A percentile compares a stretch with the other conserved stretches of the same genome.
phyloP scores from a whole-genome alignment of 2,888 invertebrate genomes.

The Adineta ricciae region DNA sequence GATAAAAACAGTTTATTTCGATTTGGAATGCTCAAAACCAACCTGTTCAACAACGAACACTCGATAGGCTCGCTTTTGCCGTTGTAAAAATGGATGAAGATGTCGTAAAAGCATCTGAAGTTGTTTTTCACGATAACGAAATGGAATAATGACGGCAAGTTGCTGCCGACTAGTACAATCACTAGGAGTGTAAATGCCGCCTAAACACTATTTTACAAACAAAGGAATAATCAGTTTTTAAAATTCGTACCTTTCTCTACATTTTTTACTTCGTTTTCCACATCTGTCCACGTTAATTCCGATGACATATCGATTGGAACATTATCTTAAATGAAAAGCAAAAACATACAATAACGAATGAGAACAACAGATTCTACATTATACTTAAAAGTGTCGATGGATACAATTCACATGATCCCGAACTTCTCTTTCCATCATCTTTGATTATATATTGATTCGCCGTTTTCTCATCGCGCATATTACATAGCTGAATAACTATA shows the following conservation, averaged over 20 bases:
- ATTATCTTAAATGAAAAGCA: not conserved
- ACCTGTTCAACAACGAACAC: slow-evolving; percentile 55
- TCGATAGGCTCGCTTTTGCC: slow-evolving; percentile 53
- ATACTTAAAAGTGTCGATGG: not conserved
- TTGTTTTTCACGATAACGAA: slow-evolving; percentile 51
- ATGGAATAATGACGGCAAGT: slow-evolving; percentile 45
- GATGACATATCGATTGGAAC: not conserved
- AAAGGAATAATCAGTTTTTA: too few species aligned
- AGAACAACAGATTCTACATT: too few species aligned
- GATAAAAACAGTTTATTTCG: slow-evolving; percentile 30
- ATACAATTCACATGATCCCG: not conserved
- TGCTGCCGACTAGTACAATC: slow-evolving; percentile 34
- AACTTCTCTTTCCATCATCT: not conserved
- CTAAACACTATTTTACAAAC: not conserved
- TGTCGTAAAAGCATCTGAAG: slow-evolving; percentile 51
- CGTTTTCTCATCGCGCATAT: not conserved
- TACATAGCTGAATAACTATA: not conserved
- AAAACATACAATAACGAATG: not conserved
- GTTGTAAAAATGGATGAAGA: slow-evolving; percentile 53
- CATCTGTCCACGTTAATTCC: not conserved
- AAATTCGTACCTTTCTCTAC: not conserved
- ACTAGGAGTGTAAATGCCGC: slow-evolving; percentile 12
- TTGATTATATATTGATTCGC: not conserved
- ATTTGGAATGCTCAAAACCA: slow-evolving; percentile 14
- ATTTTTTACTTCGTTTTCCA: not conserved